Conservation (phyloP, 2,797 vertebrate species). For the Agapornis canus region DNA sequence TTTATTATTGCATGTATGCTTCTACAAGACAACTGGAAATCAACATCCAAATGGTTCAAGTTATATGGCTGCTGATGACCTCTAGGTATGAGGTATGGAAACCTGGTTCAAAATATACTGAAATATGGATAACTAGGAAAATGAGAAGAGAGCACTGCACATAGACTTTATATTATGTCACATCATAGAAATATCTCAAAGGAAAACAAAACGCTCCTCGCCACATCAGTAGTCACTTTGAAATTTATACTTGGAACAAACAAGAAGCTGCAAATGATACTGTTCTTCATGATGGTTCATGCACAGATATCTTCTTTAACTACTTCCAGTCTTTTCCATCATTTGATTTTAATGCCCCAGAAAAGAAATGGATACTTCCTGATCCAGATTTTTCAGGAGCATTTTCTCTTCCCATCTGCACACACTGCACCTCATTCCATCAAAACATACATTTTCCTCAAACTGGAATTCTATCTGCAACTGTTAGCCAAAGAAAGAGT, state of each 20-base stretch:
- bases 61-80: background rate
- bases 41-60: background rate
- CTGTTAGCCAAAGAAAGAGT: background rate
- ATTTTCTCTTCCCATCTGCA: background rate
- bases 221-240: background rate
- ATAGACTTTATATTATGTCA: background rate
- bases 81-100: background rate
- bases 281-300: background rate
- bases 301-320: background rate
- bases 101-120: background rate
- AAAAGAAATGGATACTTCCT: background rate
- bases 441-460: background rate
- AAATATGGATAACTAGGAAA: background rate
- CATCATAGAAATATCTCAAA: background rate
- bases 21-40: background rate
- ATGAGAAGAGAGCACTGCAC: background rate
- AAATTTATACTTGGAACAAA: background rate
- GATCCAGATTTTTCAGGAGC: background rate
- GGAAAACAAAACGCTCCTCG: background rate
- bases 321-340: background rate
- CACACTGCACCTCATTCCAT: accelerated
- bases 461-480: background rate
- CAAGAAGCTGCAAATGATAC: background rate
- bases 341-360: background rate
- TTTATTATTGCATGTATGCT: background rate